These are phyloP conservation scores for Excalfactoria chinensis DNA, from an alignment of 2,113 vertebrate species.

Conservation along the genomic window DNA sequence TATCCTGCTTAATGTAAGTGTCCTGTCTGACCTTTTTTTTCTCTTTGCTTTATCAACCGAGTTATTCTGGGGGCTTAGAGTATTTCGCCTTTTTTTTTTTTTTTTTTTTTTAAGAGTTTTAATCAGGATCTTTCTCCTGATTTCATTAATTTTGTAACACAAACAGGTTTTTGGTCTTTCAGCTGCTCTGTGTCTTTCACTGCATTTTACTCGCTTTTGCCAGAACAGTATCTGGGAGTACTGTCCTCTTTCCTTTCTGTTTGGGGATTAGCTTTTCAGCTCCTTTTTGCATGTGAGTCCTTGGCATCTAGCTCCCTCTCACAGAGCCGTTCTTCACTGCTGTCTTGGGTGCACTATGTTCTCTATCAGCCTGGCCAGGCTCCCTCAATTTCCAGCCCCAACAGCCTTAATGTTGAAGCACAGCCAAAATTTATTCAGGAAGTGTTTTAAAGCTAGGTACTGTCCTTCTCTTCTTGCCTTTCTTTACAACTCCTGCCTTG, in stretches of 20 bases:
- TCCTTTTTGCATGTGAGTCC: not conserved
- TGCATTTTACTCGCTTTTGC: not conserved
- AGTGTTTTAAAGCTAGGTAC: not conserved
- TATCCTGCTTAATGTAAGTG: not conserved
- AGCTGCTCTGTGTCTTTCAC: not conserved
- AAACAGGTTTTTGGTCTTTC: not conserved
- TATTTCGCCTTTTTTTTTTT: not conserved
- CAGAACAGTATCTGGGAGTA: not conserved
- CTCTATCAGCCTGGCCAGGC: not conserved
- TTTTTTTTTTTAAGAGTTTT: not conserved
- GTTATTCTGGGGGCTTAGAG: not conserved
- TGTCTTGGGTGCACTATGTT: not conserved
- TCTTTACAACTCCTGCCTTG: not conserved
- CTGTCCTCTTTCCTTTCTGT: not conserved
- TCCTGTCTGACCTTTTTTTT: not conserved
- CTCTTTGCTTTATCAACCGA: not conserved
- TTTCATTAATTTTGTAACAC: not conserved
- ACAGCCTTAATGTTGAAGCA: not conserved
- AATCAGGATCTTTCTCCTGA: not conserved
- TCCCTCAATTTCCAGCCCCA: fast-evolving
- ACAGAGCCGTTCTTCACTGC: not conserved
- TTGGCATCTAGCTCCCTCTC: not conserved
- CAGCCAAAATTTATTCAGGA: not conserved
- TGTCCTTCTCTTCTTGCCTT: not conserved
- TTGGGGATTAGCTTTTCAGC: not conserved